phyloP scores from a whole-genome alignment of 2,888 invertebrate genomes.

The Aradus depressus region DNA sequence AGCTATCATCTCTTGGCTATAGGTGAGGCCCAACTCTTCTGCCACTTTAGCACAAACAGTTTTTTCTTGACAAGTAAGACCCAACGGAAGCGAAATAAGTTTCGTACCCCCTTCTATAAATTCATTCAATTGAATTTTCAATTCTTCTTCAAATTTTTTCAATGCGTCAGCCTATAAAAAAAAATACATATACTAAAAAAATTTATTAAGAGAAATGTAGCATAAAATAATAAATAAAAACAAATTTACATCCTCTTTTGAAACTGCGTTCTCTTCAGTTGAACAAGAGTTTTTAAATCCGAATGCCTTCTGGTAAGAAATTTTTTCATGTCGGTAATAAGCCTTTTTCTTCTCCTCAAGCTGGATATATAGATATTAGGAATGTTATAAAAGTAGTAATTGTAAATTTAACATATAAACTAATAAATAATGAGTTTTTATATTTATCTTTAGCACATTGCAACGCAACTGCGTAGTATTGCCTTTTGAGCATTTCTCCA shows the following conservation, averaged over 20 bases:
- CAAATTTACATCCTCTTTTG: background rate
- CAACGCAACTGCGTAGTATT: too few relatives aligned
- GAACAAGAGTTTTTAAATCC: background rate
- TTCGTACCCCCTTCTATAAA: background rate
- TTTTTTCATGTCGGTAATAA: constrained; percentile 13
- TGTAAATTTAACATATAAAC: background rate
- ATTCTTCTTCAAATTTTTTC: constrained; percentile 6
- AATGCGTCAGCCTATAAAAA: constrained; percentile 8
- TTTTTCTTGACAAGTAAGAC: constrained; percentile 13
- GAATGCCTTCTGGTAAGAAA: constrained; percentile 4
- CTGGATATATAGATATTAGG: background rate
- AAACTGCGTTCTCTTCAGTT: background rate
- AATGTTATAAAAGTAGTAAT: background rate
- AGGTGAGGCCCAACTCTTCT: constrained; percentile 5
- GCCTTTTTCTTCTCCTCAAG: constrained; percentile 12
- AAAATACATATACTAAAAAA: background rate
- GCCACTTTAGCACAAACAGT: background rate
- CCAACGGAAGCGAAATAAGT: constrained; percentile 8
- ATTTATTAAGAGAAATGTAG: background rate
- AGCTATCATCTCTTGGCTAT: background rate
- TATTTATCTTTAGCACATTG: too few relatives aligned
- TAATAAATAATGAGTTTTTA: too few relatives aligned
- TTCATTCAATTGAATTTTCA: constrained; percentile 7
- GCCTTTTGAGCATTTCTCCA: too few relatives aligned
- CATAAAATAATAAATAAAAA: background rate